Base-by-base conservation (phyloP, 2,113 vertebrate genomes). In the Sorex araneus region DNA sequence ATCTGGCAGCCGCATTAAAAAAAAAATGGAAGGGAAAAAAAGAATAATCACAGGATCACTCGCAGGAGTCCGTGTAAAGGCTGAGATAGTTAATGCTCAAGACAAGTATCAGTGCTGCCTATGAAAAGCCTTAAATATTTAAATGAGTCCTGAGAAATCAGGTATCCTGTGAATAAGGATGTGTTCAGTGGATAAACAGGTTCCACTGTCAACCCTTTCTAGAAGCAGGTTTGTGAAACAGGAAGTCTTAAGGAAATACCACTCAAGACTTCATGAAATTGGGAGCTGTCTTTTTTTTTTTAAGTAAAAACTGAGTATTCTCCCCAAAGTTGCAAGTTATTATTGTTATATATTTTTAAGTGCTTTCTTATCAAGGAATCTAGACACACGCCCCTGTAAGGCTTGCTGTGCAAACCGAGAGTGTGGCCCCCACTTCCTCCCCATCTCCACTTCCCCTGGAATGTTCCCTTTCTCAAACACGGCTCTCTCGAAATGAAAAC, bases 401-500 rank as follows among this genome's bases (percentile, higher is more conserved):
- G 57, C 82, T 66, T 36, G 40, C 77, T 27, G 81, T 50, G 71
- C 57, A 93, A 87, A 93, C 36, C 63, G 8, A 34, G 73, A 89
- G 40, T n/a, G 34, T 8, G 28, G 40, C 43, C 32, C 82, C 32
- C 40, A 40, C 66, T 6, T 36, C 43, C 40, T n/a, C 34, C 16
- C 69, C 63, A 27, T 84, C 43, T 40, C 83, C 73, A 81, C 47
- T 70, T 88, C 43, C 45, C 36, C 73, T n/a, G 18, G 2, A 67
- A 23, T 21, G 85, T 18, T 47, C 40, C 73, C 76, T 86, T 73
- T 78, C 79, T 85, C 40, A 40, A 40, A 89, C 91, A 94, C 0
- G 30, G 47, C 90, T 60, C 18, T 36, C 60, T 74, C 50, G 76
- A 90, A 94, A 95, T 25, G 75, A 92, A 92, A 96, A 96, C 93